Base-by-base conservation (phyloP, 2,888 invertebrate genomes). In the Nomada goodeniana region DNA sequence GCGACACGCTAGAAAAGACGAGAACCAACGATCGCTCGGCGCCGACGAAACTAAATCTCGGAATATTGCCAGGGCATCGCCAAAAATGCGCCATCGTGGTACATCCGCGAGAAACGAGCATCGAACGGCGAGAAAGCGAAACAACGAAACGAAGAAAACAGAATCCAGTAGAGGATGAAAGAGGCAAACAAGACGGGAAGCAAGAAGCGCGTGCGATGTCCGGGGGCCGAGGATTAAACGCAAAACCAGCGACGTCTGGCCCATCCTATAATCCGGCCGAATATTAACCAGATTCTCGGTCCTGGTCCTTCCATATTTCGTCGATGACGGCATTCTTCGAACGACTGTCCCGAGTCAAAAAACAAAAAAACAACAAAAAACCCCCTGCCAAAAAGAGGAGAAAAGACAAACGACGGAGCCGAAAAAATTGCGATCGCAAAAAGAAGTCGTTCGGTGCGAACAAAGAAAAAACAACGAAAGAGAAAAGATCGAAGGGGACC, bases 231-330 rank as follows among this genome's bases (percentile, higher is more conserved):
- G 59, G 73, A 79, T 64, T 69, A 63, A 79, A 26, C 44, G 52
- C 26, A 50, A 57, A 59, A 72, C 52, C 61, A 57, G 18, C 65
- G 13, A 60, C 55, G 64, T 44, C 36, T 42, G 60, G 67, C 53
- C 69, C 68, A 61, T 82, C 83, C 71, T 74, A 78, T 82, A 83
- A 83, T 83, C 83, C 82, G 68, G 4, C n/a, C 52, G 78, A 82
- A 82, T 82, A 82, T 82, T 75, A 76, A 73, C 69, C 76, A 68
- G 77, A 52, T 61, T 73, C 76, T 69, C 69, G 52, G n/a, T 36
- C 42, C 74, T 36, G 55, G 52, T 75, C 72, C 82, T 83, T 78
- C 60, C 74, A 82, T 82, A 75, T 79, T 65, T 81, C 50, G 71
- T 63, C 70, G 76, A 47, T 80, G 81, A 85, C 79, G 75, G 67